Evolutionary conservation across 2,113 vertebrate species (phyloP).

Genomic region (Eupsittula cactorum): DNA sequence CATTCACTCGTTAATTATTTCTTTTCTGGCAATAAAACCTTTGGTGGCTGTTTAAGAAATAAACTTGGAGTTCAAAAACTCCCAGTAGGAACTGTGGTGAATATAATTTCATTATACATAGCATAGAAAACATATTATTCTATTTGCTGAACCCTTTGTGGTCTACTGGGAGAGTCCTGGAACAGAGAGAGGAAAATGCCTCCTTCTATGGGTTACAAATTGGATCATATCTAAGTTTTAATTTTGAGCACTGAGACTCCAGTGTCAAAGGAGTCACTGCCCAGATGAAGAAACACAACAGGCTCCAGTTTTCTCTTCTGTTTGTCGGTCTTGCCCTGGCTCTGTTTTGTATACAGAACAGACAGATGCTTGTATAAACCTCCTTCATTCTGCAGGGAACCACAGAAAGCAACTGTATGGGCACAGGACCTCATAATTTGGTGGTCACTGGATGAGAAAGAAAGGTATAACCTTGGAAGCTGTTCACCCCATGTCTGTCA

Average conservation of each 20-base stretch:
- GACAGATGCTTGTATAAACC: neutral
- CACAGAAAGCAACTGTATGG: neutral
- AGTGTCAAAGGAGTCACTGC: neutral
- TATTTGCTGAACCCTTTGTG: constrained; percentile 5
- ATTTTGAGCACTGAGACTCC: neutral
- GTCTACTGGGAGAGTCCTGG: neutral
- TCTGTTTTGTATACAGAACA: neutral
- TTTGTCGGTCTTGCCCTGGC: neutral
- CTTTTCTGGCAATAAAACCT: constrained; percentile 33
- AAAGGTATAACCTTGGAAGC: neutral
- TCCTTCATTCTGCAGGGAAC: neutral
- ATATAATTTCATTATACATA: constrained; percentile 15
- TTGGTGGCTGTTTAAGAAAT: constrained; percentile 2
- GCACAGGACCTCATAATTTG: neutral
- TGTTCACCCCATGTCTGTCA: neutral
- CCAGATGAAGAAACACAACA: neutral
- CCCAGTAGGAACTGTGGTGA: constrained; percentile 14
- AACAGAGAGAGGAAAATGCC: neutral
- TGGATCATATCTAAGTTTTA: constrained; percentile 7
- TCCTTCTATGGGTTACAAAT: neutral
- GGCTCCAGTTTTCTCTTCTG: neutral
- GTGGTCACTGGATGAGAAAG: neutral
- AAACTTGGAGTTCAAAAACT: constrained; percentile 23
- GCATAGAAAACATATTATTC: neutral
- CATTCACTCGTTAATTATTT: constrained; percentile 41